A percentile compares a stretch with the other conserved stretches of the same genome.
These are phyloP conservation scores for Sturnus vulgaris DNA, from an alignment of 2,113 vertebrate species.

Conservation along the genomic window DNA sequence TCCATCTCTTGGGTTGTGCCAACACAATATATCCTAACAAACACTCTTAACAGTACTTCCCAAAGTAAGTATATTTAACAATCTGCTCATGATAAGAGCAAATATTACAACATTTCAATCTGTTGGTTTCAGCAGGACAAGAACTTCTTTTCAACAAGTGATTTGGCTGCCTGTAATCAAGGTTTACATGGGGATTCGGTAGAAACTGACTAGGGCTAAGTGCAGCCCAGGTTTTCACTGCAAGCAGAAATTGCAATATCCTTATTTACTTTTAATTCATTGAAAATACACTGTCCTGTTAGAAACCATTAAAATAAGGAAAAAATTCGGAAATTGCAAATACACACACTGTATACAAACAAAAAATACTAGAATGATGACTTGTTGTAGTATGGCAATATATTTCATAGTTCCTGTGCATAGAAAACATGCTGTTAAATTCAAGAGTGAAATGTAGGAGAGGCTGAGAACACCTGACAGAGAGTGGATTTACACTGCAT, in stretches of 20 bases:
- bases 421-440: background rate
- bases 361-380: background rate
- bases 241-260: background rate
- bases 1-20: background rate
- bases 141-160: background rate
- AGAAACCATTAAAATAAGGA: background rate
- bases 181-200: rapidly evolving
- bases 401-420: background rate
- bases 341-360: background rate
- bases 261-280: background rate
- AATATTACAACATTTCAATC: background rate
- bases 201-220: background rate
- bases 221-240: background rate
- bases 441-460: background rate
- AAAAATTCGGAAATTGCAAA: background rate
- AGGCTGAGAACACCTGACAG: background rate
- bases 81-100: background rate
- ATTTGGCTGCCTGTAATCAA: background rate
- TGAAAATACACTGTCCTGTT: background rate
- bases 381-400: background rate
- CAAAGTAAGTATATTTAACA: background rate
- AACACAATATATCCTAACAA: background rate
- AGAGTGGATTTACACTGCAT: too few species aligned
- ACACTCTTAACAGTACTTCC: background rate
- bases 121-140: background rate